Evolutionary conservation across 2,888 invertebrate genomes (phyloP), one percentile per base, ranked within the genome.

Genomic region (Agonopterix arenella): DNA sequence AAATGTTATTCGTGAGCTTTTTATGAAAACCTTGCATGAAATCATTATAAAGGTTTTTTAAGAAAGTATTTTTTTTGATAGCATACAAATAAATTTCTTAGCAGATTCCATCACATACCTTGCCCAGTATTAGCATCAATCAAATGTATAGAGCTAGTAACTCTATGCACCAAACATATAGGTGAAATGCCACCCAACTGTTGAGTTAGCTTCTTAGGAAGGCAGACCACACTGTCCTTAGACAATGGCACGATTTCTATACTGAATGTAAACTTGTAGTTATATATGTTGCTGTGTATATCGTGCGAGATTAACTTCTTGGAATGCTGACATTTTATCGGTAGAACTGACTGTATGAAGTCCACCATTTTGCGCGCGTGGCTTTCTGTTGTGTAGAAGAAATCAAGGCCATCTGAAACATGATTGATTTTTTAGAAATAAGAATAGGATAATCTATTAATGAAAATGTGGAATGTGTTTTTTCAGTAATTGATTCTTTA

Each of bases 221-320:
- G 88, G 72, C 98, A 99, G 1, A 99, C 94, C 45, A 98, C 89
- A 73, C 96, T 96, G 75, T 98, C 97, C 81, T 98, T 98, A 11
- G 98, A 98, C 49, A 99, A 80, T 0, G 99, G 99, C 0, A 97
- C 97, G 65, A 99, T 96, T 80, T 99, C 98, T 57, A 99, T 94
- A 55, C 96, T 95, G 81, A 92, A 96, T 5, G 98, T 96, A 73
- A 95, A 96, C 82, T 99, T 99, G 84, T 98, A 99, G 80, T 98
- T 98, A 83, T 96, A 98, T 10, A 94, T 92, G 73, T 99, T 99
- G 77, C 96, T 98, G 81, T 97, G 98, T 51, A 97, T 95, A 80
- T 99, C 99, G 70, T 99, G 99, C 0, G 99, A 98, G 64, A 99
- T 95, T 42, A 99, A 90, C 69, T 98, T 97, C 80, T 99, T 98